Evolutionary conservation across 2,113 vertebrate species (phyloP).

Genomic region (Pteruthius melanotis): DNA sequence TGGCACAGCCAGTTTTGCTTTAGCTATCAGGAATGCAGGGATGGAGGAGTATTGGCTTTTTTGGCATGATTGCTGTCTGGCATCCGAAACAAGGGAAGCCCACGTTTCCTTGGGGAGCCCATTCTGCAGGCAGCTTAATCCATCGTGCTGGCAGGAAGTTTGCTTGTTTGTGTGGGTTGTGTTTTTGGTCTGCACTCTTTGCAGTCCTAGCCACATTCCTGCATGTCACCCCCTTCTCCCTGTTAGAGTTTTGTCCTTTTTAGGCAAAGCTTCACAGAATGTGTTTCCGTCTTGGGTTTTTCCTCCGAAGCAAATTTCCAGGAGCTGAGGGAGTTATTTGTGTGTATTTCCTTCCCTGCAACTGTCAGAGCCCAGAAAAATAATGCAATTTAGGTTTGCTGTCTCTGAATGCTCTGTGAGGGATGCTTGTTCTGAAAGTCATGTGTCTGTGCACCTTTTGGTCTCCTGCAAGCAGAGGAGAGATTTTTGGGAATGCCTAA

Average conservation of each 20-base stretch:
- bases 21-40: background rate
- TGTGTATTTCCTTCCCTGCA: background rate
- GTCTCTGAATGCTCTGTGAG: background rate
- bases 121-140: background rate
- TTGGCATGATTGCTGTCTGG: background rate
- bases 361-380: background rate
- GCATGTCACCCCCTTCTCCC: background rate
- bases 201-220: background rate
- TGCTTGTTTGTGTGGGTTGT: background rate
- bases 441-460: background rate
- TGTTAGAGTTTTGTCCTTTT: background rate
- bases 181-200: background rate
- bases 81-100: background rate
- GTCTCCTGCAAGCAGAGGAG: background rate
- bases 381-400: background rate
- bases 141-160: constrained; percentile 2
- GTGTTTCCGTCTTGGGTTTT: background rate
- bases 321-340: background rate
- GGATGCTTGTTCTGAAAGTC: background rate
- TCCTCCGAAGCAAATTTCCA: background rate
- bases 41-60: background rate
- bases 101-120: background rate
- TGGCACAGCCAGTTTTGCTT: background rate
- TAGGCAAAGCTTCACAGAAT: background rate
- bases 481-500: background rate